These are phyloP conservation scores for Ectobius pallidus DNA, from an alignment of 2,888 invertebrate species.

Conservation along the genomic window DNA sequence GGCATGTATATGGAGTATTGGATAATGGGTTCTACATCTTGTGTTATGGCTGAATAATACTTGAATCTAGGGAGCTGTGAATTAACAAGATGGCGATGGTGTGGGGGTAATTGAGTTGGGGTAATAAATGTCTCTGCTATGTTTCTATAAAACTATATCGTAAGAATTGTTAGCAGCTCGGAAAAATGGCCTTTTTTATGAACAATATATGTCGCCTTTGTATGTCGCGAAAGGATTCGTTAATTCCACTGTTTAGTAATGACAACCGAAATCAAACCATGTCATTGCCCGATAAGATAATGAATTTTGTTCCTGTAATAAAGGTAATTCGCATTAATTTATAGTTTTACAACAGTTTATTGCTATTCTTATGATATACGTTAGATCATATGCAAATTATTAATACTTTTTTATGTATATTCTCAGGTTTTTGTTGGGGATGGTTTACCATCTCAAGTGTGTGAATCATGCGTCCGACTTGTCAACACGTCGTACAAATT, in stretches of 20 bases:
- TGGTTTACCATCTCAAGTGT: conserved; percentile 17
- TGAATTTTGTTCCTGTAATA: conserved; percentile 22
- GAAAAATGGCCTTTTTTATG: conserved; percentile 11
- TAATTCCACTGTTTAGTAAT: conserved; percentile 9
- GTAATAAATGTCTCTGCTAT: too few relatives aligned
- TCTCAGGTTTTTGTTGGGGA: conserved; percentile 7
- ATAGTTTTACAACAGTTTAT: too few relatives aligned
- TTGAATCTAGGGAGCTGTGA: too few relatives aligned
- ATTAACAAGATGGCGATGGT: too few relatives aligned
- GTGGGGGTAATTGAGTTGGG: too few relatives aligned
- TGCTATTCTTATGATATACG: too few relatives aligned
- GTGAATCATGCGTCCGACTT: conserved; percentile 11
- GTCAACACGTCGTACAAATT: conserved; percentile 17
- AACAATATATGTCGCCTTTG: conserved; percentile 20
- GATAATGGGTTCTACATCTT: too few relatives aligned
- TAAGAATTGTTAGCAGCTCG: too few relatives aligned
- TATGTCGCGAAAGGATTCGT: conserved; percentile 14
- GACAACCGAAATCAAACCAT: conserved; percentile 10
- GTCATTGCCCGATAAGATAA: conserved; percentile 23
- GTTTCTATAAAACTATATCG: too few relatives aligned
- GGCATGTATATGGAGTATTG: too few relatives aligned
- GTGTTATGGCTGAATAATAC: too few relatives aligned
- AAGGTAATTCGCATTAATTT: conserved; percentile 1
- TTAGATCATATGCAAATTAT: too few relatives aligned
- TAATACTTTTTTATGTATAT: neutral